phyloP scores from a whole-genome alignment of 2,888 invertebrate genomes.

The Hecatera dysodea region DNA sequence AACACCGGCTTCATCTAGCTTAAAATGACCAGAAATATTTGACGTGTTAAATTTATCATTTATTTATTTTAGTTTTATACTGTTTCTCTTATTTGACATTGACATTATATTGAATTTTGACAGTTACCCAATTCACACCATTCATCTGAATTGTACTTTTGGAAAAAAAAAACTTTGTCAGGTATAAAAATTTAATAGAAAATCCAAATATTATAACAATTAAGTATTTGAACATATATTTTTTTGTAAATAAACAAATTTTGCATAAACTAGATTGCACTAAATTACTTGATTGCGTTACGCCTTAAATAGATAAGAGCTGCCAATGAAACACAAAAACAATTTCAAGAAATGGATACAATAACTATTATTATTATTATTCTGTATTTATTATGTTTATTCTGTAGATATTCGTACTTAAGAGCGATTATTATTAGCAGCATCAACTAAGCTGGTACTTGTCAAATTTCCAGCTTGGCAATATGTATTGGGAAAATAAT shows the following conservation, averaged over 20 bases:
- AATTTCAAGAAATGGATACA: constrained; percentile 1
- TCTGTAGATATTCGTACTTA: background rate
- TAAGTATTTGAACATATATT: constrained; percentile 11
- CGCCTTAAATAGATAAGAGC: constrained; percentile 27
- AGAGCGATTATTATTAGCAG: background rate
- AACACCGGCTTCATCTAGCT: too few relatives aligned
- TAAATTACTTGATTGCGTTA: constrained; percentile 29
- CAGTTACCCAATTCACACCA: too few relatives aligned
- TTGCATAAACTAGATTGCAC: constrained; percentile 29
- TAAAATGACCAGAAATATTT: too few relatives aligned
- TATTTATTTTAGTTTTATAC: too few relatives aligned
- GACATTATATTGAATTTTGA: too few relatives aligned
- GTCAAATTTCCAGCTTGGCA: background rate
- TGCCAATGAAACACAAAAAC: constrained; percentile 12
- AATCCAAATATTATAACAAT: constrained; percentile 6
- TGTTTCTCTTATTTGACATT: background rate
- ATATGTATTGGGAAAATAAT: background rate
- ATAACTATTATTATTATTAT: background rate
- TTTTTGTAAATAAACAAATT: constrained; percentile 25
- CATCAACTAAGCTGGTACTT: background rate
- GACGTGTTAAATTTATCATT: too few relatives aligned
- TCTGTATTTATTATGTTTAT: background rate
- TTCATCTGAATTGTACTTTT: too few relatives aligned
- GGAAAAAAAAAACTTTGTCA: constrained; percentile 14
- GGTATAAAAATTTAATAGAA: constrained; percentile 28